Evolutionary conservation across 1,140 invertebrate species (phyloP).

Genomic region (Dysdera silvatica): DNA sequence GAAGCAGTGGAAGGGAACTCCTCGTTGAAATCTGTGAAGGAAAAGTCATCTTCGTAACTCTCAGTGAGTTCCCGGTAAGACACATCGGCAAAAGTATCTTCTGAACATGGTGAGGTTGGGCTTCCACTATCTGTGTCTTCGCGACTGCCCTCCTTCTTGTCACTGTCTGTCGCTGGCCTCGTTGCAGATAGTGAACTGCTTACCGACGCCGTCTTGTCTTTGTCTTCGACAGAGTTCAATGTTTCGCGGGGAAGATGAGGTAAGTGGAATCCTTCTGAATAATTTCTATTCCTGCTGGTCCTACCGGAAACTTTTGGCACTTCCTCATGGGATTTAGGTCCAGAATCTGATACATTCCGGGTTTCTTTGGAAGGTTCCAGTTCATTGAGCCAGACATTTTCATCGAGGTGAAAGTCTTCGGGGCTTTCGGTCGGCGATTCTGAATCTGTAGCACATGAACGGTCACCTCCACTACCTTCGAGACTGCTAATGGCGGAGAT

Average conservation of each 20-base stretch:
- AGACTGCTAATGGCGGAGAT: slow-evolving; percentile 27
- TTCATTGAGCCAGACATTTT: too few species aligned
- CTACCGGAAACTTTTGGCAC: too few species aligned
- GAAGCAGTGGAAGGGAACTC: neutral
- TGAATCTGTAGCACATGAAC: slow-evolving; percentile 10
- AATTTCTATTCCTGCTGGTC: too few species aligned
- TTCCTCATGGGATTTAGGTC: too few species aligned
- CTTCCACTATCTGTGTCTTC: too few species aligned
- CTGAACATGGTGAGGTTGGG: slow-evolving; percentile 20
- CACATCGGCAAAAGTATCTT: slow-evolving; percentile 22
- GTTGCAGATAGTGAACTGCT: slow-evolving; percentile 17
- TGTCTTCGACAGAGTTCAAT: too few species aligned
- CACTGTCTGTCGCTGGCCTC: slow-evolving; percentile 3
- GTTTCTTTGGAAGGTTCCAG: too few species aligned
- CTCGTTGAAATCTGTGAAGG: slow-evolving; percentile 1
- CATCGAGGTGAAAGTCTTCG: too few species aligned
- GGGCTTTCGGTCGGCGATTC: too few species aligned
- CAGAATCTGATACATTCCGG: too few species aligned
- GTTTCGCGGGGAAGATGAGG: too few species aligned
- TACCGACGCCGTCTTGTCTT: slow-evolving; percentile 9
- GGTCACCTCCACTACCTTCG: slow-evolving; percentile 12
- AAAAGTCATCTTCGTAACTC: slow-evolving; percentile 19
- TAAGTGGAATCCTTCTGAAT: too few species aligned
- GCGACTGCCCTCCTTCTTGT: slow-evolving; percentile 5
- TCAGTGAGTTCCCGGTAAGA: slow-evolving; percentile 25